Conservation (phyloP, 2,113 vertebrate genomes). For the Cyanocitta stelleri region DNA sequence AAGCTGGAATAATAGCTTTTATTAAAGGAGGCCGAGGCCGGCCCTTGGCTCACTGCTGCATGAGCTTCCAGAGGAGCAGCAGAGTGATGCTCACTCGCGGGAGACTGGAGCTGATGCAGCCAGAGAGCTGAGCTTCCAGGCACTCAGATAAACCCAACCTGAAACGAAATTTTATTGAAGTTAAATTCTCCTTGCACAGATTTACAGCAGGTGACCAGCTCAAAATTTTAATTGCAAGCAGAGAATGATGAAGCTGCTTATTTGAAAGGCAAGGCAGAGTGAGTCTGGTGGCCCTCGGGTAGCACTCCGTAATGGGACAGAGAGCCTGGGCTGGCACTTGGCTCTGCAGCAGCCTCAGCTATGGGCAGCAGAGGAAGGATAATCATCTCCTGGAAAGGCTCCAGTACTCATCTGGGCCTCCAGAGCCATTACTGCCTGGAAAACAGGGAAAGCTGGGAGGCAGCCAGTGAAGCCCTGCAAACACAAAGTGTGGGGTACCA, state of each 20-base stretch:
- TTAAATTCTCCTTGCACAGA: background rate
- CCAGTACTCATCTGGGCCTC: background rate
- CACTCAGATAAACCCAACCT: background rate
- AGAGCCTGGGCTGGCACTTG: background rate
- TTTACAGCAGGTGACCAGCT: background rate
- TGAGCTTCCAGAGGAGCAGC: background rate
- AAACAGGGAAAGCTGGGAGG: background rate
- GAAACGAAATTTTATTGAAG: background rate
- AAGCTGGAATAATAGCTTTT: conserved; percentile 4
- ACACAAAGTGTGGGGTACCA: background rate
- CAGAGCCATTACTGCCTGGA: background rate
- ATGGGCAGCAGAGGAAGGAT: background rate
- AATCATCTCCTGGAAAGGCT: background rate
- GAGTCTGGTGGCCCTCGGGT: background rate
- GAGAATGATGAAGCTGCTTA: background rate
- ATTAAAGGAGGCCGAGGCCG: background rate
- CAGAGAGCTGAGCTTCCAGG: background rate
- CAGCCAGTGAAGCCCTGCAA: background rate
- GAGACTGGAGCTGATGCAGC: background rate
- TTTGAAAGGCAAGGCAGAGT: background rate
- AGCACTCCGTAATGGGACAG: background rate
- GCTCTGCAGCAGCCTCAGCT: background rate
- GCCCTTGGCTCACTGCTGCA: background rate
- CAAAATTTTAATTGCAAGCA: background rate
- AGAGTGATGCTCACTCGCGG: fast-evolving